These are phyloP conservation scores for Latheticus oryzae DNA, from an alignment of 2,888 invertebrate species.

Conservation along the genomic window DNA sequence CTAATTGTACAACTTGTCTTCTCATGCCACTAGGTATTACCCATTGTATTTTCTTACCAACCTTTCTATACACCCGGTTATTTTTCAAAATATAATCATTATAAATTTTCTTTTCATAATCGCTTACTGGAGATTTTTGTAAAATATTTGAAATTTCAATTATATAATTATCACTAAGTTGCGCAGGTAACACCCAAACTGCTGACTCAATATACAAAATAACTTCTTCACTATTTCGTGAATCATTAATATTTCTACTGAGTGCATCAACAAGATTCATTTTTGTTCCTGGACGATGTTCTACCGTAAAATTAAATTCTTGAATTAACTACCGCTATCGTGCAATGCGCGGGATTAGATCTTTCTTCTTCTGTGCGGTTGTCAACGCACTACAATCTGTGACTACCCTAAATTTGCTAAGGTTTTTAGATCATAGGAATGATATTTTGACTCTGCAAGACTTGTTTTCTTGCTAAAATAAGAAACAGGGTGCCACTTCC, in stretches of 20 bases:
- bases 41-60: slow-evolving; percentile 44
- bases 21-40: slow-evolving; percentile 56
- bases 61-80: slow-evolving; percentile 19
- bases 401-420: slow-evolving; percentile 52
- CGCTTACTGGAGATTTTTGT: slow-evolving; percentile 35
- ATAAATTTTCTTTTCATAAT: slow-evolving; percentile 36
- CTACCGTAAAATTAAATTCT: slow-evolving; percentile 28
- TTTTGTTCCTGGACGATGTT: slow-evolving; percentile 11
- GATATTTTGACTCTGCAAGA: slow-evolving; percentile 55
- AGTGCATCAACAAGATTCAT: slow-evolving; percentile 28
- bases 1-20: slow-evolving; percentile 37
- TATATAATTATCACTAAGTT: slow-evolving; percentile 45
- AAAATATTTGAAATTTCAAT: slow-evolving; percentile 38
- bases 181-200: slow-evolving; percentile 48
- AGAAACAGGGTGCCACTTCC: slow-evolving; percentile 7
- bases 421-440: slow-evolving; percentile 58
- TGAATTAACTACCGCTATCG: slow-evolving; percentile 46
- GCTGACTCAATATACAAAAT: slow-evolving; percentile 39
- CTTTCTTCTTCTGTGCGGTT: neutral
- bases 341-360: slow-evolving; percentile 32
- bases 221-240: neutral
- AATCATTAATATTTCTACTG: slow-evolving; percentile 11
- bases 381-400: slow-evolving; percentile 17
- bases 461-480: slow-evolving; percentile 28
- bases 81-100: slow-evolving; percentile 23